Evolutionary conservation across 2,888 invertebrate species (phyloP), one percentile per base, ranked within the genome.

Genomic region (Euphydryas editha): DNA sequence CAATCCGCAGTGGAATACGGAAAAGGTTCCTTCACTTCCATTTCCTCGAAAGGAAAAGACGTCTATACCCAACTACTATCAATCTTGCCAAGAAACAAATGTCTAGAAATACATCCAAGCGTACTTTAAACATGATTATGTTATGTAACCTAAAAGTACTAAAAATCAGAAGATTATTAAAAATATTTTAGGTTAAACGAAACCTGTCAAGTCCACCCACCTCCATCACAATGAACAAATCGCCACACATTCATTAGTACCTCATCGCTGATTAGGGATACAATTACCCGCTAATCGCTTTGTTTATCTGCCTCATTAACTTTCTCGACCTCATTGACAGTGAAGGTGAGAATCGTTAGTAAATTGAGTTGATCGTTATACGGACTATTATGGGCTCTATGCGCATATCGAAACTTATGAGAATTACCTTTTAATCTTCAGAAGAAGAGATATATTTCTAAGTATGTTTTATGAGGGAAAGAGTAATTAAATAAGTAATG

Each of bases 221-320:
- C 24, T 54, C 24, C 30, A 30, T 36, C 11, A 36, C 54, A 39
- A 30, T 62, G 39, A 47, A 17, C 21, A 37, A 39, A n/a, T 18
- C 17, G 57, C 24, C 57, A 57, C 47, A 37, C 39, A 57, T 49
- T 21, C 21, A 47, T 42, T 62, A 18, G 17, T 17, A 13, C 18
- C 56, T 62, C 55, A 47, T 49, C 47, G 37, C 36, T 24, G 21
- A 62, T 13, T 57, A 37, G 47, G 18, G 8, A 15, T 24, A 24
- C 55, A 62, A 57, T 57, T 57, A 57, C 20, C 18, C 15, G 37
- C 37, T 62, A 57, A 57, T 62, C 57, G 62, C 24, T 75, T 67
- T 75, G 68, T 76, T 81, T 79, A 80, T 82, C 77, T 81, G 72
- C 75, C 73, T 77, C 74, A 81, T 81, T 81, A 79, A 75, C 54